Evolutionary conservation across 2,888 invertebrate genomes (phyloP), one percentile per base, ranked within the genome.

Genomic region (Dicycla oo): DNA sequence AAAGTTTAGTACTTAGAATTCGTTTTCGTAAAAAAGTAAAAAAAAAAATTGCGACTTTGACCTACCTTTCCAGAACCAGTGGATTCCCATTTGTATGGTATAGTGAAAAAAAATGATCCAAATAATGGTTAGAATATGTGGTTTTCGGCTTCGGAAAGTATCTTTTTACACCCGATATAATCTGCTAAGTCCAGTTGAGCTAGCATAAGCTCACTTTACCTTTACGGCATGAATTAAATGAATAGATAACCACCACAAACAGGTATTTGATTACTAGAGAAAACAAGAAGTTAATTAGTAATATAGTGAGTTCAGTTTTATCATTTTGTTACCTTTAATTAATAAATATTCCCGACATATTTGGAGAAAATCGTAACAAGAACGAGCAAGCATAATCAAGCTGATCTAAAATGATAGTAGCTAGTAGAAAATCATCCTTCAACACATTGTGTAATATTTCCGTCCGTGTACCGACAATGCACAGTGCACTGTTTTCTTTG

Each of bases 401-500:
- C n/a, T 2, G 13, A 18, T 38, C 13, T 8, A 56, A 47, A 54
- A 15, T 20, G 13, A 54, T 20, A 8, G 45, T 47, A 30, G 40
- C 15, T 43, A 45, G 13, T 18, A 23, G 38, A n/a, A 73, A 64
- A 43, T 34, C 38, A 66, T 23, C 2, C 15, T 40, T 40, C 20
- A 30, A 49, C 23, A 40, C 45, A 49, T 23, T 11, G 4, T 53
- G 56, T 34, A 56, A 71, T 71, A 76, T 57, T 64, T 23, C 18
- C 51, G n/a, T 6, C 11, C 20, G 4, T 56, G 34, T 15, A 60
- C 49, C 56, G n/a, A 34, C 47, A 61, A 5, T 23, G 62, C 56
- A 64, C 38, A n/a, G n/a, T n/a, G n/a, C n/a, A n/a, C n/a, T 68
- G 65, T 76, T 84, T 80, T 77, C 82, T 84, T 86, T 83, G 80